phyloP scores from a whole-genome alignment of 2,888 invertebrate species.

The Cryptus viduatorius region DNA sequence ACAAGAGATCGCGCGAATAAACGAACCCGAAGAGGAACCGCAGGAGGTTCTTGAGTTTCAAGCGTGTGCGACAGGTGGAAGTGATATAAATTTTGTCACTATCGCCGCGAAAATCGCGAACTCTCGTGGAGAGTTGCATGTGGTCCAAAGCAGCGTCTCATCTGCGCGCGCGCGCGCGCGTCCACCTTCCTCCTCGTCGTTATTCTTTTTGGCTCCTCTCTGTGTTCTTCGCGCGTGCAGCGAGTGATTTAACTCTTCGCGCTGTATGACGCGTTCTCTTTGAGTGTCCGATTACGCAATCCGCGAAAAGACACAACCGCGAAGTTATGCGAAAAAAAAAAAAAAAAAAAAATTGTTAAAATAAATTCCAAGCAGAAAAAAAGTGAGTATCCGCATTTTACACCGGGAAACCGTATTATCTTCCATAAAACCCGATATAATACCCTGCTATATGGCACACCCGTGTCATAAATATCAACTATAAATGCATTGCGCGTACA shows the following conservation, averaged over 20 bases:
- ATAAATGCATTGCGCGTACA: constrained; percentile 32
- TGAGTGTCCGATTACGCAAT: constrained; percentile 67
- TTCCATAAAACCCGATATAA: constrained; percentile 5
- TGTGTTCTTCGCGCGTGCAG: constrained; percentile 28
- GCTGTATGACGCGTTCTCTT: constrained; percentile 45
- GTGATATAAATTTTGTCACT: constrained; percentile 75
- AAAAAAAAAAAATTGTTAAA: constrained; percentile 30
- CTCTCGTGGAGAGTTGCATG: constrained; percentile 40
- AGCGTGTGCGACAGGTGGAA: constrained; percentile 72
- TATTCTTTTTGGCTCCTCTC: constrained; percentile 42
- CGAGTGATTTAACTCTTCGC: constrained; percentile 59
- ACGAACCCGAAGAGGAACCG: constrained; percentile 46
- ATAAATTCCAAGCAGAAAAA: constrained; percentile 25
- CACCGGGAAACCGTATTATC: constrained; percentile 4
- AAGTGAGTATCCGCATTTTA: neutral
- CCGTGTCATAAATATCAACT: constrained; percentile 28
- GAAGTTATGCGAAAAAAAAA: constrained; percentile 50
- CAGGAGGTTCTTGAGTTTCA: constrained; percentile 46
- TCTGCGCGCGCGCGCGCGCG: constrained; percentile 1
- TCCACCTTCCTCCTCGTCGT: constrained; percentile 18
- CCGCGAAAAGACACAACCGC: constrained; percentile 51
- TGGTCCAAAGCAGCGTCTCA: constrained; percentile 6
- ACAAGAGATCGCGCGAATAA: constrained; percentile 46
- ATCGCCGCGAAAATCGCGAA: constrained; percentile 76
- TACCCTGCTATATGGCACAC: constrained; percentile 3